These are phyloP conservation scores for Clistopyga incitator DNA, from an alignment of 2,888 invertebrate genomes.

Conservation along the genomic window DNA sequence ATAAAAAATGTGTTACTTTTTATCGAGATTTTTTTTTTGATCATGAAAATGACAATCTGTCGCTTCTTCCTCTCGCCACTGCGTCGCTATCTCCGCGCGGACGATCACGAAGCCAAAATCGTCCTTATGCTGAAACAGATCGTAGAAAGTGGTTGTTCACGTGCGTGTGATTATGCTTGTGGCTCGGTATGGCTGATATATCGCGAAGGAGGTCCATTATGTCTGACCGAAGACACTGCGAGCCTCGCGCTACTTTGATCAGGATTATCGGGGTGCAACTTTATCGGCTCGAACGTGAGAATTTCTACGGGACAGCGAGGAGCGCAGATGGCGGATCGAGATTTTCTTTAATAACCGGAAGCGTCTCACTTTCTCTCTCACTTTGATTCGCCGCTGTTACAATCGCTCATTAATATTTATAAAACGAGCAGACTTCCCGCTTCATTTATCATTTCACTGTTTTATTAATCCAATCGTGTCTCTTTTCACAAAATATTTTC, in stretches of 20 bases:
- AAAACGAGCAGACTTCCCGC: not conserved
- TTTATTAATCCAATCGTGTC: not conserved
- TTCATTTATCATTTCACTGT: constrained; percentile 33
- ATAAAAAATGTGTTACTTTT: too few relatives aligned
- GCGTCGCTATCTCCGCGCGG: constrained; percentile 7
- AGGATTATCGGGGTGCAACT: constrained; percentile 43
- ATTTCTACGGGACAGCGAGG: constrained; percentile 19
- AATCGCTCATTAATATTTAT: not conserved
- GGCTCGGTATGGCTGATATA: constrained; percentile 21
- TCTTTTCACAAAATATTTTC: not conserved
- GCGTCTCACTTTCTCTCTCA: constrained; percentile 3
- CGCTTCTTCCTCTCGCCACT: constrained; percentile 11
- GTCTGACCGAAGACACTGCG: constrained; percentile 53
- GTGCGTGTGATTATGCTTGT: constrained; percentile 19
- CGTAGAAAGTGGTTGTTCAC: constrained; percentile 68
- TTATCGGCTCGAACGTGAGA: constrained; percentile 49
- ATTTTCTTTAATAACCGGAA: constrained; percentile 8
- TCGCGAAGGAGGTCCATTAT: constrained; percentile 60
- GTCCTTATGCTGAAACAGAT: constrained; percentile 66
- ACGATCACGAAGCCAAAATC: constrained; percentile 28
- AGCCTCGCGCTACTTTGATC: constrained; percentile 23
- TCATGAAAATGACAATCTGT: constrained; percentile 40
- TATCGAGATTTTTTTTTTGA: too few relatives aligned
- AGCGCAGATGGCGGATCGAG: not conserved
- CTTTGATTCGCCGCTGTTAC: constrained; percentile 3